phyloP scores from a whole-genome alignment of 2,888 invertebrate genomes.

The Cephus pulcher region DNA sequence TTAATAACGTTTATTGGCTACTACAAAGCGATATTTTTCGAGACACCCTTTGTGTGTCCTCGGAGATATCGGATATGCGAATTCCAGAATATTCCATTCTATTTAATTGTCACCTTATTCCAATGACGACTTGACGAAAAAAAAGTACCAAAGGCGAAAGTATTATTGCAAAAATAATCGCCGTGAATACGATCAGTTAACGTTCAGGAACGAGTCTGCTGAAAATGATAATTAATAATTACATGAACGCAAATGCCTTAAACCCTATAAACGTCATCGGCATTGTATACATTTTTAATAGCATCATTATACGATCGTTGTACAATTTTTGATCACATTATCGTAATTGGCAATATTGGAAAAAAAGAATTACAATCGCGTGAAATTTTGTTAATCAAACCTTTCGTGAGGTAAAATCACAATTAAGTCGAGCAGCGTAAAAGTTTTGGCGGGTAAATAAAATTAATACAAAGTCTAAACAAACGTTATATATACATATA shows the following conservation, averaged over 20 bases:
- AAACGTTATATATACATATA: slow-evolving; percentile 7
- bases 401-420: no score
- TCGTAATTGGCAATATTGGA: background rate
- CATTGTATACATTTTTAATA: background rate
- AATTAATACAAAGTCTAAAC: background rate
- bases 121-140: background rate
- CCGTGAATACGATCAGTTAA: background rate
- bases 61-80: background rate
- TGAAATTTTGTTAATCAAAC: background rate
- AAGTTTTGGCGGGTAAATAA: slow-evolving; percentile 5
- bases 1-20: background rate
- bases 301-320: background rate
- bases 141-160: background rate
- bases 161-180: background rate
- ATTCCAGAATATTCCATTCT: background rate
- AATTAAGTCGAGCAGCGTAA: background rate
- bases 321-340: background rate
- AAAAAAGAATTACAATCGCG: background rate
- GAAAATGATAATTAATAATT: background rate
- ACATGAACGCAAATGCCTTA: background rate
- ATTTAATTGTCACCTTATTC: background rate
- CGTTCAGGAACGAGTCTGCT: background rate
- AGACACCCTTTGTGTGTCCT: background rate
- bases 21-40: background rate
- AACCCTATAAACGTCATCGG: background rate